These are phyloP conservation scores for Hyphantria cunea DNA, from an alignment of 1,140 invertebrate genomes.

Conservation along the genomic window DNA sequence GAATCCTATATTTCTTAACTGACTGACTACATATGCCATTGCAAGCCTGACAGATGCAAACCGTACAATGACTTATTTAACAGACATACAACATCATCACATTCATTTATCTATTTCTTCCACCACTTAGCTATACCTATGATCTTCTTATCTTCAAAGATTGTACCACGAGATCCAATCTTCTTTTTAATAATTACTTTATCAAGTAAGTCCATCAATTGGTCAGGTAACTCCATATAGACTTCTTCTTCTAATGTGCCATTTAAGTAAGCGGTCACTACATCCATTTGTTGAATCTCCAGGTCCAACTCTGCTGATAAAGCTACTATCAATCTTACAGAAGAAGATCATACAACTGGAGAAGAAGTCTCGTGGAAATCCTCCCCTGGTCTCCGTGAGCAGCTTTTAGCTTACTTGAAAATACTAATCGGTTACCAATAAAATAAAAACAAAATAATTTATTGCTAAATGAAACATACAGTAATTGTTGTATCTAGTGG, in stretches of 20 bases:
- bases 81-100: slow-evolving; percentile 35
- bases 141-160: slow-evolving; percentile 25
- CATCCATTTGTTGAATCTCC: slow-evolving; percentile 40
- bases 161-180: slow-evolving; percentile 22
- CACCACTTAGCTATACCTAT: slow-evolving; percentile 24
- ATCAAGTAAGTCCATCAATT: slow-evolving; percentile 27
- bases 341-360: slow-evolving; percentile 31
- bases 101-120: slow-evolving; percentile 29
- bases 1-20: slow-evolving; percentile 32
- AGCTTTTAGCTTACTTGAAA: slow-evolving; percentile 35
- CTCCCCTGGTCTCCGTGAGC: slow-evolving; percentile 39
- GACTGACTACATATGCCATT: slow-evolving; percentile 38
- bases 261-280: slow-evolving; percentile 39
- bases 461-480: too few relatives aligned
- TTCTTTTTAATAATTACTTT: slow-evolving; percentile 31
- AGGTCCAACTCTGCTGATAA: slow-evolving; percentile 34
- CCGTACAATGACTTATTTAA: slow-evolving; percentile 37
- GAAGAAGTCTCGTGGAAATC: slow-evolving; percentile 11
- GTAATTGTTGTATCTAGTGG: too few relatives aligned
- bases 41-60: slow-evolving; percentile 38
- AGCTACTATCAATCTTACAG: slow-evolving; percentile 39
- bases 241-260: slow-evolving; percentile 38
- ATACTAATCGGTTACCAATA: slow-evolving; percentile 27
- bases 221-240: slow-evolving; percentile 35
- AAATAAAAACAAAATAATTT: too few relatives aligned